Evolutionary conservation across 2,113 vertebrate species (phyloP).

Genomic region (Dipodomys stephensi): DNA sequence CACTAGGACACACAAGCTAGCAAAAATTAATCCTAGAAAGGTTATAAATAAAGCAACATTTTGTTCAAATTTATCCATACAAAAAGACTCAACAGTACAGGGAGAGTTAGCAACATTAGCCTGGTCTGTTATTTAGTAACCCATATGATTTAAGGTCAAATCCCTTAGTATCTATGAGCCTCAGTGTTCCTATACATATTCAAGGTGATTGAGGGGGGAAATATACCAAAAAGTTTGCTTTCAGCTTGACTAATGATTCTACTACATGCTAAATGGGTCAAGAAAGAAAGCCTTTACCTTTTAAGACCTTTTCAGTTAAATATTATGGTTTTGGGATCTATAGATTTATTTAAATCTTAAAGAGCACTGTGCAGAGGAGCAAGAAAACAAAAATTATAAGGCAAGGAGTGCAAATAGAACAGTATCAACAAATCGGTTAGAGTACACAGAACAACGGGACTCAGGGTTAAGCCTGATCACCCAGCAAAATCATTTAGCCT

Average conservation of each 20-base stretch:
- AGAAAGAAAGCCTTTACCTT: not conserved
- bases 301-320: not conserved
- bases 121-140: not conserved
- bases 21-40: conserved; percentile 15
- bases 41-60: conserved; percentile 42
- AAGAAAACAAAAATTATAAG: conserved; percentile 18
- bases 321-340: not conserved
- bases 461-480: not conserved
- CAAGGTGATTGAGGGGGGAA: not conserved
- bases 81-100: not conserved
- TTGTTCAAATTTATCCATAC: not conserved
- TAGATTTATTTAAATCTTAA: conserved; percentile 18
- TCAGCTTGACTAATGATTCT: not conserved
- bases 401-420: not conserved
- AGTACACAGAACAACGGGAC: not conserved
- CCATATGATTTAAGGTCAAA: not conserved
- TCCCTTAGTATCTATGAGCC: not conserved
- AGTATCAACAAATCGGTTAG: not conserved
- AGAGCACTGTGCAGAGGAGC: not conserved
- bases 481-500: not conserved
- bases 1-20: not conserved
- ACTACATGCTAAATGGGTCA: not conserved
- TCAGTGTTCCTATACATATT: not conserved
- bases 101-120: not conserved
- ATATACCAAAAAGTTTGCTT: not conserved